A percentile compares a stretch with the other conserved stretches of the same genome.
These are phyloP conservation scores for Lepidostoma basale DNA, from an alignment of 1,140 invertebrate species.

Conservation along the genomic window DNA sequence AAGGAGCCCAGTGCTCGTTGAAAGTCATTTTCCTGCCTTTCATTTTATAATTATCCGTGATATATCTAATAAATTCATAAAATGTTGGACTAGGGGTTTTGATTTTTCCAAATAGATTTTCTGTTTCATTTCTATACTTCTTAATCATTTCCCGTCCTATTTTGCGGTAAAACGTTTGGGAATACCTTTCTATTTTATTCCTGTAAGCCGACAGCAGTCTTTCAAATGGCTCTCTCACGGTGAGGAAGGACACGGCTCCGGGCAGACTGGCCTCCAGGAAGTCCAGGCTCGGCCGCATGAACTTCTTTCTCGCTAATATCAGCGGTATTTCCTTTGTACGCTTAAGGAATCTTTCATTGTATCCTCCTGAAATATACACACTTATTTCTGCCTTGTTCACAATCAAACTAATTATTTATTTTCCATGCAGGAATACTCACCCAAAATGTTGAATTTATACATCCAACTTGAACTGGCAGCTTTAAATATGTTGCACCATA, in stretches of 20 bases:
- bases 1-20: conserved; percentile 78
- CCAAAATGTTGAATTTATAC: conserved; percentile 78
- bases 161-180: conserved; percentile 72
- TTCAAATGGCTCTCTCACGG: conserved; percentile 91
- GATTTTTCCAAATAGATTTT: conserved; percentile 52
- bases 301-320: conserved; percentile 65
- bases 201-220: conserved; percentile 86
- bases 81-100: conserved; percentile 66
- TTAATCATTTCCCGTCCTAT: conserved; percentile 69
- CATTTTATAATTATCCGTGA: conserved; percentile 59
- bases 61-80: conserved; percentile 72
- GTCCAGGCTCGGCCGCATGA: conserved; percentile 63
- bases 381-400: conserved; percentile 46
- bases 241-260: conserved; percentile 72
- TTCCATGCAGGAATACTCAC: conserved; percentile 54
- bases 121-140: conserved; percentile 58
- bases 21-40: conserved; percentile 53
- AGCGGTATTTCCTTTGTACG: conserved; percentile 63
- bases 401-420: conserved; percentile 1
- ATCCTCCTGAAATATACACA: conserved; percentile 58
- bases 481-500: conserved; percentile 83
- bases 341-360: conserved; percentile 65
- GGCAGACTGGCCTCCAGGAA: conserved; percentile 63
- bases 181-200: conserved; percentile 83
- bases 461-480: conserved; percentile 81